These are phyloP conservation scores for Mesembrinibis cayennensis DNA, from an alignment of 2,113 vertebrate species.

Conservation along the genomic window DNA sequence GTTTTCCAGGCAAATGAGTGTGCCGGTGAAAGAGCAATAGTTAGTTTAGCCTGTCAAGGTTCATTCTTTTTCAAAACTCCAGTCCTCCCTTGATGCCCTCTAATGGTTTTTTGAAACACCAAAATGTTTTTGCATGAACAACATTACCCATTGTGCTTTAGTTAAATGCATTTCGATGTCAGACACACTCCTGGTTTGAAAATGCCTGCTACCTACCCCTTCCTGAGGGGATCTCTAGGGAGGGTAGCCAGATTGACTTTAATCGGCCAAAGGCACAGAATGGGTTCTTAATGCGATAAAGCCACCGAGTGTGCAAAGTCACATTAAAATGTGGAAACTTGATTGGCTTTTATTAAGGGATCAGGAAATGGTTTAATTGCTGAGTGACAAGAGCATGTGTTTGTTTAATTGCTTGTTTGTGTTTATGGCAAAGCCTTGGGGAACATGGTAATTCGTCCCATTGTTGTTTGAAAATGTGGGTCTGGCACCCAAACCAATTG, in stretches of 20 bases:
- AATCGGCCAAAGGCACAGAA: constrained; percentile 24
- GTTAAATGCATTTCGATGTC: constrained; percentile 72
- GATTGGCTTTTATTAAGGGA: constrained; percentile 12
- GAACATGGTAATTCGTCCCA: neutral
- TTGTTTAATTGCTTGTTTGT: constrained; percentile 51
- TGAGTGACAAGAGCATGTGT: constrained; percentile 38
- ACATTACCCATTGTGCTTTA: constrained; percentile 62
- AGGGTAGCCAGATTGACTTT: constrained; percentile 6
- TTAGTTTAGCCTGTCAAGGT: constrained; percentile 71
- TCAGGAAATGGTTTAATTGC: constrained; percentile 25
- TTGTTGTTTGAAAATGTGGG: constrained; percentile 24
- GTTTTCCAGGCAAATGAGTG: constrained; percentile 40
- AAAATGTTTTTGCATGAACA: constrained; percentile 71
- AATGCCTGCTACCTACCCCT: constrained; percentile 14
- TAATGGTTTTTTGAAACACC: constrained; percentile 73
- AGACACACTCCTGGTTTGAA: constrained; percentile 46
- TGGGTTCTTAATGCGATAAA: constrained; percentile 12
- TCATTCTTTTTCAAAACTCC: constrained; percentile 69
- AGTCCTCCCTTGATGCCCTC: constrained; percentile 69
- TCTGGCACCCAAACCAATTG: constrained; percentile 6
- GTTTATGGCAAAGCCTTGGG: constrained; percentile 26
- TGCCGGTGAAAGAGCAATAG: constrained; percentile 37
- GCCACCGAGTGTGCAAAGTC: neutral
- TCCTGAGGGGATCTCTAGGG: constrained; percentile 37
- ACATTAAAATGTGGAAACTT: constrained; percentile 24